Base-by-base conservation (phyloP, 2,888 invertebrate species). In the Lobophora halterata region DNA sequence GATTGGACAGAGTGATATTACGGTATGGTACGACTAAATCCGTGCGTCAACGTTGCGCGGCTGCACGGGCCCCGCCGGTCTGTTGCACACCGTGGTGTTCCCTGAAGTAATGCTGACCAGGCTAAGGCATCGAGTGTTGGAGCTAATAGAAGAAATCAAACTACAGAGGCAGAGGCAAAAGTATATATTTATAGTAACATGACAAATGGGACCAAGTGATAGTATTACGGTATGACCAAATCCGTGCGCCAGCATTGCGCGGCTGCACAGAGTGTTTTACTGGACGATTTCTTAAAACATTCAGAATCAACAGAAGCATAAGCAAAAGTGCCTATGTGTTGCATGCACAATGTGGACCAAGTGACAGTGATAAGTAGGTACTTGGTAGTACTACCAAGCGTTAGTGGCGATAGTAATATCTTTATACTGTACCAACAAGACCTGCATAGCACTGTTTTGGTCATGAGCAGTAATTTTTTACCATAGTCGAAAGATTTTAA, bases 201-300 rank as follows among this genome's bases (percentile, higher is more conserved):
- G n/a, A n/a, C n/a, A n/a, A n/a, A n/a, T n/a, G 97, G 1, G 90
- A 93, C 30, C 88, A 91, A 38, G 90, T 92, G 2, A 89, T 94
- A 0, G 77, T 94, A 3, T 61, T n/a, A 10, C 90, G 90, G 16
- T 89, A 94, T 58, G 89, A 92, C 64, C 95, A 95, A 64, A 79
- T 95, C 10, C 77, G 89, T 3, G 86, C 88, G 0, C 70, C 87
- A 0, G 83, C 86, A 1, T 55, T 88, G 4, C 71, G 66, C 0
- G 86, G 87, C 5, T 80, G 80, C 34, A 73, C 81, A 1, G 83
- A 88, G 0, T 58, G 88, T 0, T 58, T 77, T 0, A 61, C 65
- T 1, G 85, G 85, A 0, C 58, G 85, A 1, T 68, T 79, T 0
- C 73, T 91, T 26, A 80, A 89, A 0, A 94, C 94, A 68, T 92